These are phyloP conservation scores for Dasyurus viverrinus DNA, from an alignment of 2,113 vertebrate genomes.

Conservation along the genomic window DNA sequence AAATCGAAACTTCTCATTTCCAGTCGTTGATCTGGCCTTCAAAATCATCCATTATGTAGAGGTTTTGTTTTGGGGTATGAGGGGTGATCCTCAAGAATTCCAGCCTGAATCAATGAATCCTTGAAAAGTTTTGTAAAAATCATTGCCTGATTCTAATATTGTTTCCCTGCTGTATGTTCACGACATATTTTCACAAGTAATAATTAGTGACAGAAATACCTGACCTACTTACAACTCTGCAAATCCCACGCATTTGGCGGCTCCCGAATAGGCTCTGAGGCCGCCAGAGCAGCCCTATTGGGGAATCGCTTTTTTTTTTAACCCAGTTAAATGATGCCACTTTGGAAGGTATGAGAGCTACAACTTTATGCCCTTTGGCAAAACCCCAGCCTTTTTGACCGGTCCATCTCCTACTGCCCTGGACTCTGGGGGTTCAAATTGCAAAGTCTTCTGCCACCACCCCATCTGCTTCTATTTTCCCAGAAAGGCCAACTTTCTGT, in stretches of 20 bases:
- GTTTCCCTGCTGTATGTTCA: slow-evolving; percentile 74
- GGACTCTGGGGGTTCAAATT: not conserved
- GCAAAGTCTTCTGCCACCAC: slow-evolving; percentile 35
- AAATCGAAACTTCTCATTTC: not conserved
- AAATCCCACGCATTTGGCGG: slow-evolving; percentile 83
- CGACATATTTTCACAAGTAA: slow-evolving; percentile 84
- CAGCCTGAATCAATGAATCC: not conserved
- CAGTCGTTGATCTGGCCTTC: not conserved
- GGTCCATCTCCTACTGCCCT: not conserved
- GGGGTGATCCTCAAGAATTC: not conserved
- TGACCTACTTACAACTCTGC: slow-evolving; percentile 86
- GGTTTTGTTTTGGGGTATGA: too few species aligned
- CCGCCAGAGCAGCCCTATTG: slow-evolving; percentile 80
- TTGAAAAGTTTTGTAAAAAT: slow-evolving; percentile 58
- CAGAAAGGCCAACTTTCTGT: slow-evolving; percentile 48
- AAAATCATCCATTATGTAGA: not conserved
- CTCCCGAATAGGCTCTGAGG: slow-evolving; percentile 79
- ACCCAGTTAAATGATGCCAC: slow-evolving; percentile 74
- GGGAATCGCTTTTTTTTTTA: slow-evolving; percentile 80
- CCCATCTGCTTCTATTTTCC: slow-evolving; percentile 39
- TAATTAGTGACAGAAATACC: slow-evolving; percentile 89
- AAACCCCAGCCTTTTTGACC: slow-evolving; percentile 20
- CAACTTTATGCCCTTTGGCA: slow-evolving; percentile 64
- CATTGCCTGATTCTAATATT: slow-evolving; percentile 70
- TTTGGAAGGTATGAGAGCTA: slow-evolving; percentile 67